Evolutionary conservation across 1,140 invertebrate genomes (phyloP).

Genomic region (Drosophila mojavensis): DNA sequence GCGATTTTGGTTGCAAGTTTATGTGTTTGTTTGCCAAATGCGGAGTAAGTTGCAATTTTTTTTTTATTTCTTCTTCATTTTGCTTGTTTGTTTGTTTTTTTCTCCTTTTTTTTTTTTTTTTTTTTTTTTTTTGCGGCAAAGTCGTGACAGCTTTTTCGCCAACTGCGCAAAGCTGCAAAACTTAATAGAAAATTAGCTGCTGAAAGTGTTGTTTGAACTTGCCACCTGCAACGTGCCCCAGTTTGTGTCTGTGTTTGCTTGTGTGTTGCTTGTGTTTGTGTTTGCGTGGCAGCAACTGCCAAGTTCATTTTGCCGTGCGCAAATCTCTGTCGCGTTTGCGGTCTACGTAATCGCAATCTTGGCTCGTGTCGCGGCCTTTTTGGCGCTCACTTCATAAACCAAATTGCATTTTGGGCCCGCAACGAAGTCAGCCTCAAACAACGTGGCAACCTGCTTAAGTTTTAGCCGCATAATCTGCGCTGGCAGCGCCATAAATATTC

Average conservation of each 20-base stretch:
- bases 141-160: constrained; percentile 51
- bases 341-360: constrained; percentile 36
- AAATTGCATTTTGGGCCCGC: constrained; percentile 70
- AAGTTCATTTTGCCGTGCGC: constrained; percentile 67
- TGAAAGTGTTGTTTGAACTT: constrained; percentile 44
- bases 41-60: constrained; percentile 35
- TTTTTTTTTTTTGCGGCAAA: constrained; percentile 36
- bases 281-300: constrained; percentile 37
- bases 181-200: constrained; percentile 59
- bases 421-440: constrained; percentile 31
- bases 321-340: constrained; percentile 53
- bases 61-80: no score
- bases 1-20: constrained; percentile 27
- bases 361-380: constrained; percentile 44
- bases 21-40: constrained; percentile 42
- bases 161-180: constrained; percentile 37
- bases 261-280: background rate
- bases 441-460: constrained; percentile 70
- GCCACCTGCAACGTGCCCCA: constrained; percentile 18
- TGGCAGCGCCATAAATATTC: constrained; percentile 75
- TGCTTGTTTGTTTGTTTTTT: background rate
- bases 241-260: background rate
- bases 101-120: background rate
- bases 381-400: constrained; percentile 68
- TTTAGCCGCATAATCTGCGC: constrained; percentile 77